phyloP scores from a whole-genome alignment of 2,888 invertebrate genomes.

The Lasioglossum figueresi region DNA sequence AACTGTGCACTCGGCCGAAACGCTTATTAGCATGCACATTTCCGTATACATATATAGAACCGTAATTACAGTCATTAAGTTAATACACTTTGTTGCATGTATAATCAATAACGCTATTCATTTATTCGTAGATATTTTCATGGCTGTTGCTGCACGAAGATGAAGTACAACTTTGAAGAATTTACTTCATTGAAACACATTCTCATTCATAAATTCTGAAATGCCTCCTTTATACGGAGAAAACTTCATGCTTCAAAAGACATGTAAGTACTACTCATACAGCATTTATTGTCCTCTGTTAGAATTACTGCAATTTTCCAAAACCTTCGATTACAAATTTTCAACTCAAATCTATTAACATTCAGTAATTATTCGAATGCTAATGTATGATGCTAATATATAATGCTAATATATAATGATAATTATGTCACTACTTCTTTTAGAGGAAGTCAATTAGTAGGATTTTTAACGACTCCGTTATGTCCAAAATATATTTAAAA shows the following conservation, averaged over 20 bases:
- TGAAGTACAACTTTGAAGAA: neutral
- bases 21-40: slow-evolving; percentile 18
- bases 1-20: neutral
- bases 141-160: neutral
- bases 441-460: neutral
- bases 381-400: too few species aligned
- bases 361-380: neutral
- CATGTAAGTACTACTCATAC: neutral
- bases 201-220: neutral
- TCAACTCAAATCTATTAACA: neutral
- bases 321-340: neutral
- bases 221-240: neutral
- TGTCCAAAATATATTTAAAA: neutral
- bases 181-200: neutral
- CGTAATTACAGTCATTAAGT: slow-evolving; percentile 30
- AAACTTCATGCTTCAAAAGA: neutral
- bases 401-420: too few species aligned
- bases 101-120: neutral
- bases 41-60: neutral
- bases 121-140: neutral
- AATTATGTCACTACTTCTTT: neutral
- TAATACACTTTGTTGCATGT: neutral
- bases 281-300: neutral
- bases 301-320: neutral
- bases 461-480: neutral